phyloP scores from a whole-genome alignment of 1,140 invertebrate genomes.

The Macrostomum lignano region DNA sequence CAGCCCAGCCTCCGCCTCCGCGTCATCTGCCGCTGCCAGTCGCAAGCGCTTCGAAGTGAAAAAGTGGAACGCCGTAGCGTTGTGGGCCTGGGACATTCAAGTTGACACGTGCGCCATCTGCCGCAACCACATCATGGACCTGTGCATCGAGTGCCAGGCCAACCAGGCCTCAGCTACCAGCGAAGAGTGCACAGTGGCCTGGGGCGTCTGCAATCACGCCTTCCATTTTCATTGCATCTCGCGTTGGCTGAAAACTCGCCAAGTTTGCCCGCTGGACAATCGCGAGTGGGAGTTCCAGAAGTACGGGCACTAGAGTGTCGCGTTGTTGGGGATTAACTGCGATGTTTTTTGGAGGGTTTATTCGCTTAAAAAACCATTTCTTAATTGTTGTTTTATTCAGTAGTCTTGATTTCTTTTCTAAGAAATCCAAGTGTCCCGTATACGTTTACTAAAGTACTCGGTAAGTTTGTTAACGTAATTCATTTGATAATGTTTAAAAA shows the following conservation, averaged over 20 bases:
- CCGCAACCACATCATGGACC: slow-evolving; percentile 96
- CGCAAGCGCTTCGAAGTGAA: slow-evolving; percentile 29
- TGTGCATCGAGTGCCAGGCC: slow-evolving; percentile 97
- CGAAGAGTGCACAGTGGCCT: slow-evolving; percentile 95
- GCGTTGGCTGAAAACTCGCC: slow-evolving; percentile 86
- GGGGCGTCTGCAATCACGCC: slow-evolving; percentile 98
- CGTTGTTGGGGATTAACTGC: no score
- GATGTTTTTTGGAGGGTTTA: no score
- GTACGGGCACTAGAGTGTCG: slow-evolving; percentile 38
- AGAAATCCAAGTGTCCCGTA: no score
- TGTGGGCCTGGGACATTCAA: slow-evolving; percentile 98
- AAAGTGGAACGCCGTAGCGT: slow-evolving; percentile 77
- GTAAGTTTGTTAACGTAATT: no score
- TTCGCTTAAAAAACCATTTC: no score
- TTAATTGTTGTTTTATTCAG: no score
- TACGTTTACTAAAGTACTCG: no score
- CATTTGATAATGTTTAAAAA: no score
- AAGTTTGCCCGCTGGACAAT: slow-evolving; percentile 93
- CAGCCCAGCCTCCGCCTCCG: slow-evolving; percentile 11
- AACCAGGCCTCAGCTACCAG: slow-evolving; percentile 88
- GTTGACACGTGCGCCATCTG: slow-evolving; percentile 99
- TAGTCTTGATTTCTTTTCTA: no score
- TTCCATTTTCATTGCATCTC: slow-evolving; percentile 99
- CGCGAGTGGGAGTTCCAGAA: slow-evolving; percentile 99
- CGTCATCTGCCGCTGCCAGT: slow-evolving; percentile 12